Evolutionary conservation across 2,797 vertebrate species (phyloP), one percentile per base, ranked within the genome.

Genomic region (Gambelia wislizenii): DNA sequence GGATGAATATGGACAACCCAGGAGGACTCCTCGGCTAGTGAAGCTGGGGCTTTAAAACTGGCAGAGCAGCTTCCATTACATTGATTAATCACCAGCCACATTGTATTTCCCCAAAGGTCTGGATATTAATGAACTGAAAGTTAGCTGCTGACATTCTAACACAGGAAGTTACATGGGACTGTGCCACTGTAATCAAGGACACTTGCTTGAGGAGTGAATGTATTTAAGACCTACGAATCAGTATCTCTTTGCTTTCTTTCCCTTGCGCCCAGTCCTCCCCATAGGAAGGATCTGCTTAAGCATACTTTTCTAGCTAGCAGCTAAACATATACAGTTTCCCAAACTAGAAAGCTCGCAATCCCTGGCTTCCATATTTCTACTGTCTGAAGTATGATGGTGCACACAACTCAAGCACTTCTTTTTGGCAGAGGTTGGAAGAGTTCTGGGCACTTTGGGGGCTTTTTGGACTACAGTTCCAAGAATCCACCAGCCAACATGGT

Each of bases 51-150:
- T 81, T 69, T 89, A 76, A 74, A 81, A 64, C n/a, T 72, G 18
- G 83, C 76, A 61, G 33, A 56, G 59, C 44, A 33, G 76, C 3
- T 27, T 92, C 84, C 22, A 61, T 77, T 14, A 81, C 25, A 30
- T 83, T 89, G 92, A 82, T 77, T 84, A 87, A 87, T 88, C 33
- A 61, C 39, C 22, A 27, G 33, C 81, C 25, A 59, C 44, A 84
- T 4, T 30, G 75, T 14, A 90, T 59, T 89, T 84, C 77, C 88
- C 81, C 76, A 56, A 22, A 84, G 61, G 83, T 87, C 39, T 36
- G 2, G 6, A 69, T 69, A 3, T 44, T 84, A 61, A n/a, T 56
- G 42, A 82, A 70, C 36, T 39, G 69, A 22, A 14, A 69, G 22
- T 69, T 44, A 64, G 36, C 78, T 86, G 30, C 47, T 25, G 84